Evolutionary conservation across 2,113 vertebrate species (phyloP).

Genomic region (Marmota monax): DNA sequence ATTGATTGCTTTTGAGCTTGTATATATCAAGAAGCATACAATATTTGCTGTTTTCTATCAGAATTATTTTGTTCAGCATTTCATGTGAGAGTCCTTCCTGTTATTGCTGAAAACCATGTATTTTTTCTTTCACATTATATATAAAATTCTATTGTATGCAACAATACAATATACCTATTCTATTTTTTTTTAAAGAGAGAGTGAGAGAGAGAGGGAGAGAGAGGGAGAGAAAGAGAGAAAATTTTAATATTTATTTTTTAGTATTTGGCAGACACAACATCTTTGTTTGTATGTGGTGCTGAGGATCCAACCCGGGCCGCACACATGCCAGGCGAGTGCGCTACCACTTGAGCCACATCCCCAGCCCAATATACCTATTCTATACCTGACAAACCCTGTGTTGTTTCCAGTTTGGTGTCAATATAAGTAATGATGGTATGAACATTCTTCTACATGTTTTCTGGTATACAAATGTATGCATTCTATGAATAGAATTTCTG

Average conservation of each 20-base stretch:
- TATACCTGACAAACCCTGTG: neutral
- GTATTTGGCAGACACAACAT: no score
- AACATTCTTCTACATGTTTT: conserved; percentile 45
- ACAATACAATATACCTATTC: neutral
- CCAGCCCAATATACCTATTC: neutral
- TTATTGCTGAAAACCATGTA: neutral
- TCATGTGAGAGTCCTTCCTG: neutral
- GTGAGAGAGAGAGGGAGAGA: no score
- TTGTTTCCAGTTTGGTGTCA: conserved; percentile 31
- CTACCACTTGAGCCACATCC: no score
- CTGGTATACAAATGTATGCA: neutral
- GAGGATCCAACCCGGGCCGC: no score
- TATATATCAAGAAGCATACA: neutral
- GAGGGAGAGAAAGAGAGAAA: no score
- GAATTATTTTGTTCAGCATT: conserved; percentile 22
- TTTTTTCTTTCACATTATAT: neutral
- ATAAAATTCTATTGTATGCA: neutral
- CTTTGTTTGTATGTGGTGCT: no score
- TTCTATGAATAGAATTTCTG: conserved; percentile 43
- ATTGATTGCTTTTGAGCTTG: conserved; percentile 25
- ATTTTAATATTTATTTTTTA: no score
- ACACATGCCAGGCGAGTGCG: no score
- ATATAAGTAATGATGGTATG: conserved; percentile 32
- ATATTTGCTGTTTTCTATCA: conserved; percentile 24
- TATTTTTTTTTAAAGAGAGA: no score